Evolutionary conservation across 2,113 vertebrate species (phyloP).

Genomic region (Loxodonta africana): DNA sequence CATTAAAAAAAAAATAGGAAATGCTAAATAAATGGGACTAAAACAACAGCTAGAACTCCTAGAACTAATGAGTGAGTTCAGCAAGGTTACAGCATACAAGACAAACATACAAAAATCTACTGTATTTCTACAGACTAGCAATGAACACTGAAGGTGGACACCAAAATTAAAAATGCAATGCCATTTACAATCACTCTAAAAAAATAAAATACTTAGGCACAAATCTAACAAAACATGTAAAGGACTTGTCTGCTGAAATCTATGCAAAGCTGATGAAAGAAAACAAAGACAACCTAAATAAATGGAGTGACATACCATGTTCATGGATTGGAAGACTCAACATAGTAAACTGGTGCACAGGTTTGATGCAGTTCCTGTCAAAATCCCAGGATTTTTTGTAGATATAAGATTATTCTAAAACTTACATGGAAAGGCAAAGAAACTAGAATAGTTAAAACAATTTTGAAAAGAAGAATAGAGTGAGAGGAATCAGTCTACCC

Average conservation of each 20-base stretch:
- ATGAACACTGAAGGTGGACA: not conserved
- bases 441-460: too few species aligned
- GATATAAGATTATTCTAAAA: not conserved
- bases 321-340: too few species aligned
- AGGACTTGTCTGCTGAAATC: not conserved
- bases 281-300: not conserved
- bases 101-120: not conserved
- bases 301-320: not conserved
- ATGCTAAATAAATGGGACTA: too few species aligned
- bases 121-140: not conserved
- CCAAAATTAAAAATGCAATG: not conserved
- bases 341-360: fast-evolving
- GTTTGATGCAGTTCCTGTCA: not conserved
- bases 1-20: too few species aligned
- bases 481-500: not conserved
- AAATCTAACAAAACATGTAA: not conserved
- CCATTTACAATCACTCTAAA: not conserved
- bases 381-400: not conserved
- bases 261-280: not conserved
- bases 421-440: not conserved
- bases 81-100: not conserved
- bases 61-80: not conserved
- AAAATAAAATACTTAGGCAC: not conserved
- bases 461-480: not conserved
- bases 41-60: not conserved